Evolutionary conservation across 2,888 invertebrate genomes (phyloP).

Genomic region (Ceramica pisi): DNA sequence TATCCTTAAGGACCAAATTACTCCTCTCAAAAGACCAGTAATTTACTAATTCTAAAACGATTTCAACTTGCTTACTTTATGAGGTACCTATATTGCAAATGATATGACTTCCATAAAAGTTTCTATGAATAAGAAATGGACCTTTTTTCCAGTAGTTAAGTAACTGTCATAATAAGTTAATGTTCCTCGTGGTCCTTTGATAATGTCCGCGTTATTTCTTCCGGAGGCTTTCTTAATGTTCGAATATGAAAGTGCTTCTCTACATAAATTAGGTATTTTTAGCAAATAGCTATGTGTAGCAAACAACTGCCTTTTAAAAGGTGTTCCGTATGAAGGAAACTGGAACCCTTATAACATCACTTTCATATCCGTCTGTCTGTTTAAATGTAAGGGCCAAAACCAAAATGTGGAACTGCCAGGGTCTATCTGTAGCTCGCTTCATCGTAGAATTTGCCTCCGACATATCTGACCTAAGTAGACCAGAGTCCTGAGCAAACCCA

Average conservation of each 20-base stretch:
- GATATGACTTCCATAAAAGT: slow-evolving; percentile 26
- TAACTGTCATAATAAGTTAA: slow-evolving; percentile 18
- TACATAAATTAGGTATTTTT: too few species aligned
- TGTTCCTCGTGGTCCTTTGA: slow-evolving; percentile 18
- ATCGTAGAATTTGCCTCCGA: too few species aligned
- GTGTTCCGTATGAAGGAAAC: too few species aligned
- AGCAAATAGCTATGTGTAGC: too few species aligned
- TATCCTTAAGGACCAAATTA: not conserved
- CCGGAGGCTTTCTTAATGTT: slow-evolving; percentile 21
- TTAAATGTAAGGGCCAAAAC: too few species aligned
- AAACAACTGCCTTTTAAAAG: too few species aligned
- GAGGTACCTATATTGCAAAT: slow-evolving; percentile 12
- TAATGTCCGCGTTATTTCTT: slow-evolving; percentile 29
- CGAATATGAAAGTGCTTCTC: not conserved
- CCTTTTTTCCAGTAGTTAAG: slow-evolving; percentile 26
- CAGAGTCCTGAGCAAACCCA: too few species aligned
- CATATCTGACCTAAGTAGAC: too few species aligned
- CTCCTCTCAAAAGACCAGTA: not conserved
- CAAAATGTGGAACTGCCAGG: too few species aligned
- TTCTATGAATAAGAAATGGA: slow-evolving; percentile 4
- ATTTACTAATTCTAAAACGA: not conserved
- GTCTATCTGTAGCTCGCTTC: too few species aligned
- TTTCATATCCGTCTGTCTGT: too few species aligned
- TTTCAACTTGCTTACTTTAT: not conserved
- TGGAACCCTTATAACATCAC: too few species aligned